Evolutionary conservation across 2,888 invertebrate species (phyloP), one percentile per base, ranked within the genome.

Genomic region (Thecophora atra): DNA sequence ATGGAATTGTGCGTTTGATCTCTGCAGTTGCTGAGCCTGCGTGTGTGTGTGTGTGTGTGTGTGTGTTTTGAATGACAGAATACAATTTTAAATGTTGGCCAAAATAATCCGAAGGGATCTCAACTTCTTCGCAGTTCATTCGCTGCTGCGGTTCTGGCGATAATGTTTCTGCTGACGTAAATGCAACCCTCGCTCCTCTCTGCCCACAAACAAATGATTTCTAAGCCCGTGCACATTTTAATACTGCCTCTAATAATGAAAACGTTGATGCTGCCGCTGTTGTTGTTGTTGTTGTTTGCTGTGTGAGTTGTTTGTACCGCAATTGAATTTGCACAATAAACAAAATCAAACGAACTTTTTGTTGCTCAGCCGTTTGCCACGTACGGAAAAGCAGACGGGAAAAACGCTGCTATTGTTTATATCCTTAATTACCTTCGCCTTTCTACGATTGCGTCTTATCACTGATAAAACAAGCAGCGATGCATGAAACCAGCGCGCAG

Each of bases 41-140:
- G 21, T 28, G 51, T 24, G n/a, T 51, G n/a, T n/a, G 19, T 42
- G 42, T 62, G 62, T 47, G 26, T 51, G 47, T 65, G 47, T 17
- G 21, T 28, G 51, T 24, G n/a, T 51, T 51, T 65, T 51, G 19
- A 65, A 51, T 28, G 65, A 44, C 44, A 19, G 63, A 51, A 51
- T 51, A 51, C 26, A 65, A 65, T 65, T 65, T 65, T 65, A 65
- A 65, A 65, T 65, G 47, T 65, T 65, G 47, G 51, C 65, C 65
- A 65, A 65, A 65, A 65, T 65, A 65, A 51, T 65, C 65, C 51
- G 19, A 19, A 51, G 65, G 47, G 51, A 65, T 63, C 28, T 37
- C 37, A 24, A n/a, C n/a, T n/a, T n/a, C n/a, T n/a, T n/a, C n/a
- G n/a, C 17, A 19, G 42, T 19, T n/a, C 19, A 7, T 28, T 24